phyloP scores from a whole-genome alignment of 1,140 invertebrate species.

The Drosophila trapezifrons region DNA sequence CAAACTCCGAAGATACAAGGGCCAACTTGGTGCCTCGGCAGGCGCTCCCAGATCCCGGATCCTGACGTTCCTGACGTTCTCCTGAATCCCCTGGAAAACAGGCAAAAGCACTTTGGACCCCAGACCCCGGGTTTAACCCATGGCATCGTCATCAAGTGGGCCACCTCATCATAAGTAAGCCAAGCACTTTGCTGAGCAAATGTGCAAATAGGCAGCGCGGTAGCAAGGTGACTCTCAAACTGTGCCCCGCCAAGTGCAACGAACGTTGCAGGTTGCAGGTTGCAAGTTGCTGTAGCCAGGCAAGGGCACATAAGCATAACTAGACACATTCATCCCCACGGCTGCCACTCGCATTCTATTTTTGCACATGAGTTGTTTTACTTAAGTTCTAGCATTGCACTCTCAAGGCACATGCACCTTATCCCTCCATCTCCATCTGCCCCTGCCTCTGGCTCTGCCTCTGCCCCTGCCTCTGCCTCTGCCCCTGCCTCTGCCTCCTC shows the following conservation, averaged over 20 bases:
- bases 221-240: conserved; percentile 64
- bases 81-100: conserved; percentile 2
- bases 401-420: conserved; percentile 79
- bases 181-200: conserved; percentile 75
- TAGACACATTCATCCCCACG: conserved; percentile 57
- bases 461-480: background rate
- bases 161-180: conserved; percentile 73
- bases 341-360: conserved; percentile 56
- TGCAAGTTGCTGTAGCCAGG: conserved; percentile 27
- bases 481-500: background rate
- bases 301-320: conserved; percentile 64
- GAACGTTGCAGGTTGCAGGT: conserved; percentile 58
- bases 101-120: conserved; percentile 56
- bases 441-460: background rate
- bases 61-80: background rate
- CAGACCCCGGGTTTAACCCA: conserved; percentile 19
- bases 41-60: conserved; percentile 1
- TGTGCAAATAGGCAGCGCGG: conserved; percentile 57
- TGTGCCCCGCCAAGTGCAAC: conserved; percentile 77
- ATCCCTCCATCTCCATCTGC: conserved; percentile 1
- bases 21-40: conserved; percentile 54
- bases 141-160: conserved; percentile 70
- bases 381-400: conserved; percentile 80
- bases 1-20: conserved; percentile 58
- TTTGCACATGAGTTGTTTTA: conserved; percentile 81